Evolutionary conservation across 92 coral and sea anemone species (phyloP).

Genomic region (Epizoanthus fatuus): DNA sequence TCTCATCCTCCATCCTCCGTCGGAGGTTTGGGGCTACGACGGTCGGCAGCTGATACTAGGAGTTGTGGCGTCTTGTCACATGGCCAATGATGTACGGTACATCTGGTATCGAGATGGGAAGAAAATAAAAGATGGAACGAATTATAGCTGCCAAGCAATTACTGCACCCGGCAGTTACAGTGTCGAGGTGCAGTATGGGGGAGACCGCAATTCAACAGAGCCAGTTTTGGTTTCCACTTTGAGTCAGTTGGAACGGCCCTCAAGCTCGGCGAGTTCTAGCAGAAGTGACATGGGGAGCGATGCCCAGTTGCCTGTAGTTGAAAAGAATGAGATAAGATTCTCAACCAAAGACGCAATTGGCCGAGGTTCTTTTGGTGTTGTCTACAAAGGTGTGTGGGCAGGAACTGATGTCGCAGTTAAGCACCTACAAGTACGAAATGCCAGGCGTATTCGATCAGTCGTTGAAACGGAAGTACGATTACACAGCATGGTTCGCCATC

Average conservation of each 20-base stretch:
- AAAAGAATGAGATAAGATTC: slow-evolving; percentile 60
- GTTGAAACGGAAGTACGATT: slow-evolving; percentile 61
- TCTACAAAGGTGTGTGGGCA: slow-evolving; percentile 76
- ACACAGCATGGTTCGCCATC: slow-evolving; percentile 71
- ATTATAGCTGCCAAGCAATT: slow-evolving; percentile 40
- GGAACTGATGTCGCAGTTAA: slow-evolving; percentile 81
- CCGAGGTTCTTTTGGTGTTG: slow-evolving; percentile 68
- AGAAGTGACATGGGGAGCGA: slow-evolving; percentile 13
- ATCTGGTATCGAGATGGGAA: slow-evolving; percentile 60
- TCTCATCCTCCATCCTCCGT: slow-evolving; percentile 67
- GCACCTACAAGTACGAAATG: slow-evolving; percentile 58
- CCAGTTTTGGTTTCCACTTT: slow-evolving; percentile 22
- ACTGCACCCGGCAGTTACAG: slow-evolving; percentile 48
- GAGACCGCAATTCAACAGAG: slow-evolving; percentile 30
- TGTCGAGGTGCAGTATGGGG: slow-evolving; percentile 51
- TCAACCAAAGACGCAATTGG: slow-evolving; percentile 68
- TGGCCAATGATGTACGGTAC: slow-evolving; percentile 21
- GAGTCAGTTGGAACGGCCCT: slow-evolving; percentile 26
- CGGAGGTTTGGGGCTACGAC: slow-evolving; percentile 83
- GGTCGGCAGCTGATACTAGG: slow-evolving; percentile 52
- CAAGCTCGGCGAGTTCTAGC: neutral
- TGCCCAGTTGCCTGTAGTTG: slow-evolving; percentile 44
- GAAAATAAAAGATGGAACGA: slow-evolving; percentile 41
- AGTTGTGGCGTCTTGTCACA: slow-evolving; percentile 70
- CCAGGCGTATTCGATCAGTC: slow-evolving; percentile 39